Evolutionary conservation across 2,797 vertebrate species (phyloP), one percentile per base, ranked within the genome.

Genomic region (Phrynocephalus guinanensis): DNA sequence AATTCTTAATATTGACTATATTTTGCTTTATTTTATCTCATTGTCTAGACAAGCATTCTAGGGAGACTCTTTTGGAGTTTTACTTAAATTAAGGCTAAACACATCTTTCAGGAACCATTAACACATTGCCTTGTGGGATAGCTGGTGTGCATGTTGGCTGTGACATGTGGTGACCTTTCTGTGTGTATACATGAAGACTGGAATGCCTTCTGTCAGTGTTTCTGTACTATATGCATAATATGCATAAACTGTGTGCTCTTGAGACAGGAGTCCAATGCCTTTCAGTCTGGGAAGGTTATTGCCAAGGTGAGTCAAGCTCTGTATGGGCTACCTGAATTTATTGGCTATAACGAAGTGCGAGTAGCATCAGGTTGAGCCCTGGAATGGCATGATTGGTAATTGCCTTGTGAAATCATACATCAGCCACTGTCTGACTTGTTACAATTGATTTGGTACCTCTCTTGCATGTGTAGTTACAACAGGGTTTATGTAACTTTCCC

Each of bases 271-370:
- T 89, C 89, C 85, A 89, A 89, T 91, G 87, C 88, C 71, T 92
- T 94, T 93, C 92, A 87, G 89, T 72, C 28, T 78, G 80, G 85
- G 66, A 94, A 94, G 93, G 93, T 92, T 89, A 63, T 68, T 0
- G 84, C 83, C 93, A 94, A 94, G 93, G 92, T 93, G 92, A 94
- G 85, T 81, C 1, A 63, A 88, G 78, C 92, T 86, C 86, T 91
- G 87, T 75, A 88, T 0, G 85, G 70, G 91, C 56, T 92, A 68
- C 15, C 4, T 24, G 88, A 88, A 87, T 83, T 73, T 87, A 90
- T 90, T 91, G 91, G 89, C 28, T 87, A 85, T 84, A 88, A 88
- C 63, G 84, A 83, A 86, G 86, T 90, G 87, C 7, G 1, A 85
- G 83, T 50, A 81, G 16, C 78, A 93, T 85, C 87, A n/a, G 44